Evolutionary conservation across 2,113 vertebrate genomes (phyloP).

Genomic region (Agapornis roseicollis): DNA sequence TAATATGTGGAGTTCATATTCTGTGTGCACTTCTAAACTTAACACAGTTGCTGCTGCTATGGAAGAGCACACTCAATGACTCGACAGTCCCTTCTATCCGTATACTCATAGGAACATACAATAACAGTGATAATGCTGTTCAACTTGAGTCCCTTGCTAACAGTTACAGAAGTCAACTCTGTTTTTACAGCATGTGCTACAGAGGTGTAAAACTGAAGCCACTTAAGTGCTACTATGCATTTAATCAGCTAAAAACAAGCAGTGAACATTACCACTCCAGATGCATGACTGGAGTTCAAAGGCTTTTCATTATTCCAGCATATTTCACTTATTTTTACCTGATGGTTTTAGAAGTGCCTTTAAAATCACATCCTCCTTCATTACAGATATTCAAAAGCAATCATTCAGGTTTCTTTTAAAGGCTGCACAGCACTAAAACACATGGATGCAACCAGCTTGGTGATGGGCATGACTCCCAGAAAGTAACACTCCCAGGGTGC

Average conservation of each 20-base stretch:
- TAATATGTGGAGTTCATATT: neutral
- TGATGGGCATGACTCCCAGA: neutral
- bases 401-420: slow-evolving; percentile 6
- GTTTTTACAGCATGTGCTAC: neutral
- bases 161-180: neutral
- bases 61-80: neutral
- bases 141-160: neutral
- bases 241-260: slow-evolving; percentile 34
- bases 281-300: slow-evolving; percentile 25
- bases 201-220: slow-evolving; percentile 10
- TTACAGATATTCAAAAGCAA: slow-evolving; percentile 6
- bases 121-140: neutral
- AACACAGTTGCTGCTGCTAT: neutral
- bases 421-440: neutral
- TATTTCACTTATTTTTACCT: slow-evolving; percentile 40
- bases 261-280: neutral
- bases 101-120: neutral
- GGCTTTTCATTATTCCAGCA: slow-evolving; percentile 10
- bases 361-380: neutral
- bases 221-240: slow-evolving; percentile 34
- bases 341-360: slow-evolving; percentile 10
- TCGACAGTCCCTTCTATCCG: neutral
- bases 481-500: neutral
- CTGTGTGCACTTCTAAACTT: neutral
- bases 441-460: neutral